These are phyloP conservation scores for Dasyprocta punctata DNA, from an alignment of 2,113 vertebrate species.

Conservation along the genomic window DNA sequence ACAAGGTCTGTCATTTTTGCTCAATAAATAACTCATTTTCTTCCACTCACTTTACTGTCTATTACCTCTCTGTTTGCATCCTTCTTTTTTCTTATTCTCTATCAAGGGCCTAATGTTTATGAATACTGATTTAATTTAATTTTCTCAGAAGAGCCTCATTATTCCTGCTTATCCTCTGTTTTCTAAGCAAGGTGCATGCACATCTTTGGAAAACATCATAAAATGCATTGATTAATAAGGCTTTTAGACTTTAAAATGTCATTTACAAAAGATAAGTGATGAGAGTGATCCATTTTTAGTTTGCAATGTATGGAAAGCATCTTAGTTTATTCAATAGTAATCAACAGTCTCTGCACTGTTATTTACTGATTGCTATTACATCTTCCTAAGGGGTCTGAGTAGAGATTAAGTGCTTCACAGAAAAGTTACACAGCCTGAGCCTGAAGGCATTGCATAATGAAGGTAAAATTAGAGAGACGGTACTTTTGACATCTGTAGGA, in stretches of 20 bases:
- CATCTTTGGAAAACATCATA: slow-evolving; percentile 55
- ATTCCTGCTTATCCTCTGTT: background rate
- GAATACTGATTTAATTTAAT: slow-evolving; percentile 54
- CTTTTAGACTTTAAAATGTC: slow-evolving; percentile 69
- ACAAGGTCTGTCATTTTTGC: background rate
- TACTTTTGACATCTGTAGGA: slow-evolving; percentile 75
- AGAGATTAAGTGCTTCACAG: slow-evolving; percentile 69
- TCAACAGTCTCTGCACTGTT: slow-evolving; percentile 69
- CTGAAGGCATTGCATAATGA: slow-evolving; percentile 78
- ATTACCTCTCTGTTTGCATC: background rate
- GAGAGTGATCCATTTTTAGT: slow-evolving; percentile 60
- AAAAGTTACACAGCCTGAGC: slow-evolving; percentile 53
- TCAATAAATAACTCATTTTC: background rate
- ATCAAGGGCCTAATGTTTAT: slow-evolving; percentile 42
- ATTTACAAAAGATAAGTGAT: slow-evolving; percentile 60
- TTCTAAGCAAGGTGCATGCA: slow-evolving; percentile 41
- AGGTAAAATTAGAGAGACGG: slow-evolving; percentile 78
- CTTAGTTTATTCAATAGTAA: slow-evolving; percentile 73
- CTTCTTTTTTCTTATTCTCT: background rate
- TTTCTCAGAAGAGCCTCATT: slow-evolving; percentile 1
- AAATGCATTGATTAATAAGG: slow-evolving; percentile 55
- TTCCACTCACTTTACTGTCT: background rate
- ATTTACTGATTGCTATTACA: slow-evolving; percentile 69
- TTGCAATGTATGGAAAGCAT: slow-evolving; percentile 68
- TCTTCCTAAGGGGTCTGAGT: slow-evolving; percentile 65